Evolutionary conservation across 2,888 invertebrate species (phyloP).

Genomic region (Parapristionchus giblindavisi): DNA sequence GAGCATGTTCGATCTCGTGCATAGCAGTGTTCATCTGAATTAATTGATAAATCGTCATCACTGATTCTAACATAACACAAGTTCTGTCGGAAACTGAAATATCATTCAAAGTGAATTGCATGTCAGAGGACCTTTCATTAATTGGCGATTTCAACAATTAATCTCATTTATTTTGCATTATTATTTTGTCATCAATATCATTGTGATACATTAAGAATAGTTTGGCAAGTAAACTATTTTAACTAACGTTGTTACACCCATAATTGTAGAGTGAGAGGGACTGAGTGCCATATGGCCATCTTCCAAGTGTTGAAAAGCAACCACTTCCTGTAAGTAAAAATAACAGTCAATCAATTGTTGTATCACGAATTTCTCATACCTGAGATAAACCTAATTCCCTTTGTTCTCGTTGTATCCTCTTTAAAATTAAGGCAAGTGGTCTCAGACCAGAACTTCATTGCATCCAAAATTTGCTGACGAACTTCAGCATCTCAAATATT

Average conservation of each 20-base stretch:
- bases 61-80: too few species aligned
- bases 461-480: not conserved
- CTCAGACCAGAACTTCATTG: conserved; percentile 9
- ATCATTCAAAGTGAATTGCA: too few species aligned
- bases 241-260: conserved; percentile 27
- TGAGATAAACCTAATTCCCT: conserved; percentile 26
- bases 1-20: conserved; percentile 23
- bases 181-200: not conserved
- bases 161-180: not conserved
- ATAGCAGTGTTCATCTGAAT: conserved; percentile 12
- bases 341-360: too few species aligned
- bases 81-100: too few species aligned
- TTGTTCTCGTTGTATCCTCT: conserved; percentile 5
- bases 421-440: conserved; percentile 28
- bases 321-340: not conserved
- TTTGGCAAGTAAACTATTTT: not conserved
- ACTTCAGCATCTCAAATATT: conserved; percentile 24
- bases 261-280: conserved; percentile 22
- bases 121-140: too few species aligned
- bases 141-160: too few species aligned
- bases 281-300: not conserved
- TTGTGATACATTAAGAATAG: too few species aligned
- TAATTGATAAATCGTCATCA: too few species aligned
- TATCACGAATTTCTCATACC: too few species aligned
- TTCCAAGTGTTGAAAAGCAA: conserved; percentile 21